phyloP scores from a whole-genome alignment of 2,888 invertebrate genomes.

The Nomada fabriciana region DNA sequence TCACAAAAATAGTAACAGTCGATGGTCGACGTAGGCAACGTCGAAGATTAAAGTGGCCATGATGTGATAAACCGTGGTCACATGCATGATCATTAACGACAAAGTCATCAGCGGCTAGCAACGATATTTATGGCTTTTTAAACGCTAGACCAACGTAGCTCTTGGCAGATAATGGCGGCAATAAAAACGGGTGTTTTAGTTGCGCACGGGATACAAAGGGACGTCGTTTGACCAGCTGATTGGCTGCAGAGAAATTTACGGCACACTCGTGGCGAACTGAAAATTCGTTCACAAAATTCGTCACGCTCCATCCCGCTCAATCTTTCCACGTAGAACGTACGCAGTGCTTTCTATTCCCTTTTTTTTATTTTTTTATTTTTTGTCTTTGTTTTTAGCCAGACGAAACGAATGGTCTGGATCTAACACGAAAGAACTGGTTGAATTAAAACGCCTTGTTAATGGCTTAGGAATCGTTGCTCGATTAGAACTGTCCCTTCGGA shows the following conservation, averaged over 20 bases:
- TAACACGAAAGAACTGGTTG: constrained; percentile 5
- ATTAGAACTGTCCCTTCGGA: constrained; percentile 28
- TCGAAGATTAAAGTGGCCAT: constrained; percentile 44
- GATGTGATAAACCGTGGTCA: constrained; percentile 30
- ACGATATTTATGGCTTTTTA: constrained; percentile 48
- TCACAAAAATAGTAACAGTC: constrained; percentile 23
- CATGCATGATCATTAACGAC: constrained; percentile 49
- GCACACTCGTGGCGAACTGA: constrained; percentile 21
- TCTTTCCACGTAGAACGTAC: neutral
- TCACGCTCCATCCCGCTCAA: constrained; percentile 24
- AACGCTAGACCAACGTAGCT: constrained; percentile 27
- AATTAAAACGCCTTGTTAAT: constrained; percentile 4
- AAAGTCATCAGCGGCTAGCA: constrained; percentile 26
- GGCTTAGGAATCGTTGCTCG: constrained; percentile 26
- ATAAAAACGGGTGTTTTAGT: constrained; percentile 52
- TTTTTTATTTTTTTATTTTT: neutral
- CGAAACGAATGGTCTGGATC: neutral
- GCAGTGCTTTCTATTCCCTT: neutral
- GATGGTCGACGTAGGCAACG: neutral
- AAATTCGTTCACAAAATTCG: constrained; percentile 32
- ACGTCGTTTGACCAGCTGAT: constrained; percentile 27
- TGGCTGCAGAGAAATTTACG: constrained; percentile 46
- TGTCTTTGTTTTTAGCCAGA: too few species aligned
- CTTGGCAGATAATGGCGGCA: constrained; percentile 3
- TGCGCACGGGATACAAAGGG: constrained; percentile 14